Conservation (phyloP, 2,113 vertebrate species). For the Megatriorchis doriae region DNA sequence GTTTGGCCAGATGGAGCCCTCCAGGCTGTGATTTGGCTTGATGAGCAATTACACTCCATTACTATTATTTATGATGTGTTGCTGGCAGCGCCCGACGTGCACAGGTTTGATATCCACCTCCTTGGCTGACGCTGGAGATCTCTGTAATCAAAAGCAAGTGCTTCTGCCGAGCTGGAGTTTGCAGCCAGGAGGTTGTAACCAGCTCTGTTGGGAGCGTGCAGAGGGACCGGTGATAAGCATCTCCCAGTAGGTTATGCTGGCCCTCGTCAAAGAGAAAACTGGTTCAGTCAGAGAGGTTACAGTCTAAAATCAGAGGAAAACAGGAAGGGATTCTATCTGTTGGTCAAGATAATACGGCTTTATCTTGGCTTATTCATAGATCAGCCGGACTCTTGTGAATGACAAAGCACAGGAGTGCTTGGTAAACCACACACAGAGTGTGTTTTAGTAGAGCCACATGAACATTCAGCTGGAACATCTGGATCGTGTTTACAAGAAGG, state of each 20-base stretch:
- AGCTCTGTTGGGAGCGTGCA: fast-evolving
- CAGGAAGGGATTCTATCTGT: neutral
- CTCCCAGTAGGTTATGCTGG: neutral
- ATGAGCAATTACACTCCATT: conserved; percentile 51
- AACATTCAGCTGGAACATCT: neutral
- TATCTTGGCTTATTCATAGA: neutral
- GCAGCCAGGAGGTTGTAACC: neutral
- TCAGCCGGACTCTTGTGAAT: neutral
- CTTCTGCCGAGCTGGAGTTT: neutral
- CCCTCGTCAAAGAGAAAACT: neutral
- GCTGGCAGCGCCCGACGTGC: neutral
- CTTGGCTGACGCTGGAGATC: conserved; percentile 11
- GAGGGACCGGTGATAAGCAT: neutral
- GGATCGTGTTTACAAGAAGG: neutral
- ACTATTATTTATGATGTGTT: conserved; percentile 53
- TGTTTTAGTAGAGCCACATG: neutral
- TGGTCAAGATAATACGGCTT: neutral
- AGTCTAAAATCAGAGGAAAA: neutral
- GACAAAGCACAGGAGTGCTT: neutral
- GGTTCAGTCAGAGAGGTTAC: neutral
- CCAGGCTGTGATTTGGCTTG: conserved; percentile 19
- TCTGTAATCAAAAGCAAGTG: conserved; percentile 4
- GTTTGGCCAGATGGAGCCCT: conserved; percentile 27
- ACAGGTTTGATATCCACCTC: conserved; percentile 39
- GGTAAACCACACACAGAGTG: neutral